phyloP scores from a whole-genome alignment of 2,113 vertebrate genomes.

The Alexandromys fortis region DNA sequence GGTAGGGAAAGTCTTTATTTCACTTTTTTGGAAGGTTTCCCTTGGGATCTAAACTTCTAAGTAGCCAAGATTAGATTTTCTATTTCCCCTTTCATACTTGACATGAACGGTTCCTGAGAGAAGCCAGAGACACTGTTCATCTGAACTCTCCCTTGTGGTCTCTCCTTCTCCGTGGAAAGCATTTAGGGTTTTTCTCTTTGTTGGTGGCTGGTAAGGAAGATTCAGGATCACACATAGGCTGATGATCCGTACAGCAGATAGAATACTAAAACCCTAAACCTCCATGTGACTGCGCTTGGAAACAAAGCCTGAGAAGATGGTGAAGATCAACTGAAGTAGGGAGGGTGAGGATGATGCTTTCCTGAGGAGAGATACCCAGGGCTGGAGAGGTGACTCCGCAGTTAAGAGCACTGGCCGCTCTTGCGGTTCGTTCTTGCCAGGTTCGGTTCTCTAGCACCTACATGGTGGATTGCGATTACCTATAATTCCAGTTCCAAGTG shows the following conservation, averaged over 20 bases:
- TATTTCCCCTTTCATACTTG: background rate
- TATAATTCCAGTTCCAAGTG: background rate
- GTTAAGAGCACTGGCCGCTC: background rate
- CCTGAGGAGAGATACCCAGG: background rate
- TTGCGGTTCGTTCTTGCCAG: background rate
- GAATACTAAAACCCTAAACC: background rate
- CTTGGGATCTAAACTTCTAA: slow-evolving; percentile 13
- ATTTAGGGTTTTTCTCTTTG: slow-evolving; percentile 11
- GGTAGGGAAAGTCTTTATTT: background rate
- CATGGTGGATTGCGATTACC: background rate
- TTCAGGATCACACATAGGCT: background rate
- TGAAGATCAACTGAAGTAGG: too few species aligned
- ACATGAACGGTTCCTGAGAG: background rate
- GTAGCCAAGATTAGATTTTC: background rate
- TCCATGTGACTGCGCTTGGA: background rate
- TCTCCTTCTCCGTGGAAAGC: background rate
- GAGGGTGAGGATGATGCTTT: background rate
- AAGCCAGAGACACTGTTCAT: background rate
- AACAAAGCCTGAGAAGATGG: background rate
- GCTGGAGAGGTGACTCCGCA: background rate
- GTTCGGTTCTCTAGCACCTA: background rate
- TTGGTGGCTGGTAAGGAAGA: background rate
- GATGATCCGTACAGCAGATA: background rate
- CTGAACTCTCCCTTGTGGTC: background rate
- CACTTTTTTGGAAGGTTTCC: background rate